A percentile compares a stretch with the other conserved stretches of the same genome.
phyloP scores from a whole-genome alignment of 2,113 vertebrate genomes.

The Cervus canadensis region DNA sequence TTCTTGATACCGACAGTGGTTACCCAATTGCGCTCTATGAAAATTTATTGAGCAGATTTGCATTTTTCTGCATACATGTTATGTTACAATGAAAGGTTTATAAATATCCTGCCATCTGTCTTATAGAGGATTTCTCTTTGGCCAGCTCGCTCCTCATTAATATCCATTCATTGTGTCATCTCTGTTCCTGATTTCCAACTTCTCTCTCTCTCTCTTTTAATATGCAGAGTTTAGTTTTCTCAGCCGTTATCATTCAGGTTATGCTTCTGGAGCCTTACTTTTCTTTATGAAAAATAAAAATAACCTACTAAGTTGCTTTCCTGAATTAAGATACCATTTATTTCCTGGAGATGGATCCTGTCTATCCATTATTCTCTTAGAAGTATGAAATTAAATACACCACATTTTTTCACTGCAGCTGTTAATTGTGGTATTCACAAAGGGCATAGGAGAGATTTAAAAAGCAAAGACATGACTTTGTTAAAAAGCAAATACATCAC shows the following conservation, averaged over 20 bases:
- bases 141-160: background rate
- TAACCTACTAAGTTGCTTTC: background rate
- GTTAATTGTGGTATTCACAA: background rate
- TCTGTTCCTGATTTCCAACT: background rate
- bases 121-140: background rate
- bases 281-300: background rate
- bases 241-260: background rate
- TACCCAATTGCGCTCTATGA: background rate
- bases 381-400: background rate
- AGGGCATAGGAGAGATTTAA: background rate
- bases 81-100: fast-evolving
- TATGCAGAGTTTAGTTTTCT: background rate
- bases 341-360: background rate
- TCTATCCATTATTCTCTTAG: background rate
- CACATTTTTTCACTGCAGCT: background rate
- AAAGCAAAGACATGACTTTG: background rate
- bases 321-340: background rate
- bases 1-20: background rate
- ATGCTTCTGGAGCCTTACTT: background rate
- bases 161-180: background rate
- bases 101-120: no score
- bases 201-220: background rate
- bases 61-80: background rate
- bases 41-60: background rate
- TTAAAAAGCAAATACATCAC: background rate